Evolutionary conservation across 2,888 invertebrate genomes (phyloP), one percentile per base, ranked within the genome.

Genomic region (Dolichopus griseipennis): DNA sequence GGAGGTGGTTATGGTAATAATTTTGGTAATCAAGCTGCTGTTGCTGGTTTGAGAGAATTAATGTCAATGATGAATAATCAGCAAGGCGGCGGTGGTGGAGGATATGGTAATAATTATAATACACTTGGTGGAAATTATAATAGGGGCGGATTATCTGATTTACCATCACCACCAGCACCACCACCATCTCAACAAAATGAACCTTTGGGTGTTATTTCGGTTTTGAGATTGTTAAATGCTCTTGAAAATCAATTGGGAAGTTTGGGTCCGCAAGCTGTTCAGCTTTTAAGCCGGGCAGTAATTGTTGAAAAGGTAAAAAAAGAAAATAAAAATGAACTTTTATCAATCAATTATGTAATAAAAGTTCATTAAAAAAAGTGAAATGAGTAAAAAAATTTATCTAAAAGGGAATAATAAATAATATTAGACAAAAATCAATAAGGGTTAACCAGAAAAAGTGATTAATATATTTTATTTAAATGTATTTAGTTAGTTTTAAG

Each of bases 181-280:
- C 65, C 65, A 15, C 64, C 66, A 61, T 52, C 52, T 52, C 33
- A 18, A 37, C 33, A 64, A 64, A 37, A 52, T 33, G 70, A 66
- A 61, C 68, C 68, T 20, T 64, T 71, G 33, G 68, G 69, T 43
- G 70, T 71, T 64, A 69, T 70, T 41, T 68, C 69, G 10, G 69
- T 69, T 18, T 63, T 71, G 61, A 68, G 71, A 66, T 67, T 71
- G 18, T 41, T 70, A 65, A 70, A 68, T n/a, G 70, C 71, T 65
- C 69, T 71, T 65, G 70, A 71, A 67, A 69, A 69, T 62, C 67
- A 69, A 21, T 70, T 71, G 69, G 71, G 71, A 63, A 71, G 69
- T 65, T 66, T 71, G 41, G 71, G 71, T 27, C 70, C 71, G 34
- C 67, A 69, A 68, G 71, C 70, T 41, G 69, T 71, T 61, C 69